Evolutionary conservation across 2,888 invertebrate species (phyloP).

Genomic region (Tachina lurida): DNA sequence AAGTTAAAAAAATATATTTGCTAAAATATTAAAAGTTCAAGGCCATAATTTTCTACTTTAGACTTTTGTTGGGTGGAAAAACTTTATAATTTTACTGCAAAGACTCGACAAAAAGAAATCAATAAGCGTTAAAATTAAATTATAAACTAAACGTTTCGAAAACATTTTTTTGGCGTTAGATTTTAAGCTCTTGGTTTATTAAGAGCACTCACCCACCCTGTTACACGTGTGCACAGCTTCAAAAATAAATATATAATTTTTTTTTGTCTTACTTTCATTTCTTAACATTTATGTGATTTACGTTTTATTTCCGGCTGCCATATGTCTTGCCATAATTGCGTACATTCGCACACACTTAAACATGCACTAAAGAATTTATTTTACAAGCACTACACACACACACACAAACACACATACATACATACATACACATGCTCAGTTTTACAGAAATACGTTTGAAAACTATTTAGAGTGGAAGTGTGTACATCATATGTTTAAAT

Average conservation of each 20-base stretch:
- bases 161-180: not conserved
- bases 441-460: not conserved
- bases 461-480: constrained; percentile 39
- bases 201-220: not conserved
- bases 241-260: not conserved
- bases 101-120: not conserved
- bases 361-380: not conserved
- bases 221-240: constrained; percentile 10
- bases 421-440: not conserved
- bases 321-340: constrained; percentile 73
- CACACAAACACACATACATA: not conserved
- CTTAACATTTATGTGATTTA: constrained; percentile 78
- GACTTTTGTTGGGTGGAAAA: not conserved
- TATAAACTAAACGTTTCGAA: constrained; percentile 2
- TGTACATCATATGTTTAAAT: constrained; percentile 23
- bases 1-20: too few relatives aligned
- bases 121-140: not conserved
- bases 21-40: not conserved
- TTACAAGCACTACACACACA: not conserved
- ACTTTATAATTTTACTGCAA: too few relatives aligned
- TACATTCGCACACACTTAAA: not conserved
- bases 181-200: not conserved
- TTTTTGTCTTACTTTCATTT: constrained; percentile 38
- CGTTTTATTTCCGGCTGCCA: constrained; percentile 80
- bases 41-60: not conserved